A percentile compares a stretch with the other conserved stretches of the same genome.
Evolutionary conservation across 2,797 vertebrate genomes (phyloP).

Genomic region (Hemitrygon akajei): DNA sequence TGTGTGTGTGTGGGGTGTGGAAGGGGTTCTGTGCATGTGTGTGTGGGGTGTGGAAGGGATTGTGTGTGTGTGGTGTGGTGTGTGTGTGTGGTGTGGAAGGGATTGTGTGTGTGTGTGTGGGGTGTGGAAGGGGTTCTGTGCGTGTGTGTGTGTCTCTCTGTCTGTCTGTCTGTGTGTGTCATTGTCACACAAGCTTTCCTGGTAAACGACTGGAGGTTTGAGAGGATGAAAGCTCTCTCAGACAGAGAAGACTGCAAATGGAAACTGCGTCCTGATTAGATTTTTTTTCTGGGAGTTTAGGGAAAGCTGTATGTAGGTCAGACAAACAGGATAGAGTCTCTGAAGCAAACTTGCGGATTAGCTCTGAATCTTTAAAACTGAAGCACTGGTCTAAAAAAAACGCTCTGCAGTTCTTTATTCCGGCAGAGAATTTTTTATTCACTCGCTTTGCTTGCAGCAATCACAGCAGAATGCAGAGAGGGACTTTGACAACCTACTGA

Average conservation of each 20-base stretch:
- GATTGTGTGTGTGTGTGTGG: too few relatives aligned
- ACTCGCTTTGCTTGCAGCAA: neutral
- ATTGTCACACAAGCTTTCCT: neutral
- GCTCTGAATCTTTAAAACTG: constrained; percentile 21
- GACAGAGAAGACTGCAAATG: neutral
- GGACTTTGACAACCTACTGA: neutral
- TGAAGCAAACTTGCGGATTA: constrained; percentile 25
- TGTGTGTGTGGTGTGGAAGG: neutral
- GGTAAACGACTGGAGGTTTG: neutral
- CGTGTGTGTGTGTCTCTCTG: neutral
- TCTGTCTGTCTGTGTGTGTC: too few relatives aligned
- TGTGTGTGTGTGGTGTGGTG: too few relatives aligned
- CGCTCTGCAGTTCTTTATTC: neutral
- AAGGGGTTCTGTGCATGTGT: neutral
- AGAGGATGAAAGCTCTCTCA: neutral
- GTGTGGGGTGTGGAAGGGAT: too few relatives aligned
- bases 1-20: too few relatives aligned
- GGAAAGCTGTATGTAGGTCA: constrained; percentile 31
- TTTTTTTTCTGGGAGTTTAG: constrained; percentile 8
- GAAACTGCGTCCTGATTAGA: neutral
- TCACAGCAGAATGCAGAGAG: neutral
- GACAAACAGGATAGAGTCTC: constrained; percentile 26
- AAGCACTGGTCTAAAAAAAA: neutral
- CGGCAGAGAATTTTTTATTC: neutral
- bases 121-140: too few relatives aligned